Base-by-base conservation (phyloP, 37 sponge, comb jelly and placozoan species). In the Spongilla lacustris region DNA sequence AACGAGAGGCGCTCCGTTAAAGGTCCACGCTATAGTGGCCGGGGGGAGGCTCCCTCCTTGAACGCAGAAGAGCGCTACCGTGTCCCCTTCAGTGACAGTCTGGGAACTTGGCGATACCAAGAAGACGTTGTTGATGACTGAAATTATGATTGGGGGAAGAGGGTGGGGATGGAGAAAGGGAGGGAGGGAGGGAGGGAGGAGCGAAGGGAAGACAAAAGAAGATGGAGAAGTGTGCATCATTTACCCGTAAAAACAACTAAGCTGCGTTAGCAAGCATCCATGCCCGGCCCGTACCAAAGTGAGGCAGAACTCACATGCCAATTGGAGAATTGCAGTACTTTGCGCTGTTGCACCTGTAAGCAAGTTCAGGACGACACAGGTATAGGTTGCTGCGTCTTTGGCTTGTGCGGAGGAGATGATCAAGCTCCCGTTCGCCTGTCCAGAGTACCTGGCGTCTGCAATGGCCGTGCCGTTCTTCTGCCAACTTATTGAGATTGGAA, bases 281-380 rank as follows among this genome's bases (percentile, higher is more conserved):
- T n/a, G n/a, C n/a, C n/a, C n/a, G n/a, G n/a, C n/a, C n/a, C n/a
- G n/a, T n/a, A n/a, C n/a, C n/a, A n/a, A n/a, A n/a, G n/a, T n/a
- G n/a, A n/a, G n/a, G n/a, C n/a, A 32, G n/a, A 0, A 22, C 90
- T 89, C 71, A 93, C 93, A 83, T 70, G 93, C 93, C 83, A 93
- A 89, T 27, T 32, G 83, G 71, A 93, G 48, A 10, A 74, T 32
- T 41, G 87, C 87, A 80, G 68, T 89, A 26, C 78, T 71, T 13
- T 68, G 34, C 2, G n/a, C 50, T 14, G 46, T 24, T 27, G 30
- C 68, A 49, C 22, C 25, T 8, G 77, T 77, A 14, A 34, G 32
- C 58, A 74, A 77, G 29, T 88, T 86, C 49, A 78, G 81, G 34
- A 79, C 87, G 23, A 82, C 50, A 75, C 93, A 93, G 0, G 77